These are phyloP conservation scores for Salvator merianae DNA, from an alignment of 2,113 vertebrate species.

Conservation along the genomic window DNA sequence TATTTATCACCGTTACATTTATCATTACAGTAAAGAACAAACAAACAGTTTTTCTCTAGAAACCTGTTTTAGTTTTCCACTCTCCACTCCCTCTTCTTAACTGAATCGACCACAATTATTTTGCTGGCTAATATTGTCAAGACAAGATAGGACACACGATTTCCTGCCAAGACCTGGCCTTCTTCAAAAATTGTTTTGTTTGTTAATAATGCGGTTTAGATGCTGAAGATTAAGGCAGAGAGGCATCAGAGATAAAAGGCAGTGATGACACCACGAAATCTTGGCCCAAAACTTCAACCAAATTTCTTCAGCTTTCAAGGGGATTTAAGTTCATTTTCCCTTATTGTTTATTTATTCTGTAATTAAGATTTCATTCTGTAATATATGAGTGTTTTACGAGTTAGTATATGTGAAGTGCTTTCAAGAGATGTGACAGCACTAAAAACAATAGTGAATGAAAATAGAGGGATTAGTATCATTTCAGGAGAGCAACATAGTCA, in stretches of 20 bases:
- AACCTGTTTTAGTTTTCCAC: slow-evolving; percentile 10
- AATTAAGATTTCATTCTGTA: slow-evolving; percentile 55
- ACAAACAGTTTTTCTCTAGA: slow-evolving; percentile 21
- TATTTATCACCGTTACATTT: neutral
- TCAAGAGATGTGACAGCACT: neutral
- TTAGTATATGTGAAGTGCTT: slow-evolving; percentile 38
- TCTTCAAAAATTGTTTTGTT: slow-evolving; percentile 68
- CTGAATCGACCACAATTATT: slow-evolving; percentile 66
- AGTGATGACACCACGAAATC: slow-evolving; percentile 46
- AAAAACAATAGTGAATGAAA: neutral
- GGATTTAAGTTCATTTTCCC: slow-evolving; percentile 27
- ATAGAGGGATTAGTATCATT: neutral
- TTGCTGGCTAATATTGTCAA: slow-evolving; percentile 59
- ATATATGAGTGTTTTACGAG: slow-evolving; percentile 48
- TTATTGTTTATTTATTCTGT: slow-evolving; percentile 59
- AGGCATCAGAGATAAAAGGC: slow-evolving; percentile 68
- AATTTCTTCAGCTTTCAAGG: slow-evolving; percentile 51
- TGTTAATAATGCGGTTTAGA: slow-evolving; percentile 75
- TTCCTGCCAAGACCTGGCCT: slow-evolving; percentile 70
- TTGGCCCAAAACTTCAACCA: slow-evolving; percentile 48
- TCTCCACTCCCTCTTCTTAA: neutral
- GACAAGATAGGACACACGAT: slow-evolving; percentile 69
- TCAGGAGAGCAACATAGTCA: neutral
- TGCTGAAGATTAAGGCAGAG: slow-evolving; percentile 67
- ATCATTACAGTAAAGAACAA: neutral